Conservation (phyloP, 2,888 invertebrate genomes). For the Oxycera nigricornis region DNA sequence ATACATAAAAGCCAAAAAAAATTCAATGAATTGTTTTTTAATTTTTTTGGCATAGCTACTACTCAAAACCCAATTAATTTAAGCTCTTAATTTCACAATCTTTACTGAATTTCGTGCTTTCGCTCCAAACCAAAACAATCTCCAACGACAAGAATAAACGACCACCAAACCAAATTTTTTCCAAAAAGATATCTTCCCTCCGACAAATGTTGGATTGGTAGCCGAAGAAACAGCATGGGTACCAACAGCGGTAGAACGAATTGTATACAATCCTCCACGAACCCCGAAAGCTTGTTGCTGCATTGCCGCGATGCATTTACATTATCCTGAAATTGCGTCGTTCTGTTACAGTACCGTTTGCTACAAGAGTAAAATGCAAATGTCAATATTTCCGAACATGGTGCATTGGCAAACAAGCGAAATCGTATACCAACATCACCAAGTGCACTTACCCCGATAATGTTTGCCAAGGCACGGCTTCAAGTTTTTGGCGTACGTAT, state of each 20-base stretch:
- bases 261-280: not conserved
- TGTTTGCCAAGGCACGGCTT: slow-evolving; percentile 22
- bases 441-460: slow-evolving; percentile 19
- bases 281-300: not conserved
- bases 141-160: too few species aligned
- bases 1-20: too few species aligned
- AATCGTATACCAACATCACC: slow-evolving; percentile 16
- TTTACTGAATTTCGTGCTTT: too few species aligned
- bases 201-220: slow-evolving; percentile 24
- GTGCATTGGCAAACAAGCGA: slow-evolving; percentile 31
- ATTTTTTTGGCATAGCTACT: too few species aligned
- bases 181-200: not conserved
- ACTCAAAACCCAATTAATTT: too few species aligned
- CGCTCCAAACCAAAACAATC: too few species aligned
- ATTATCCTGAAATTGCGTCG: not conserved
- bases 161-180: too few species aligned
- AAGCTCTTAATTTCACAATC: too few species aligned
- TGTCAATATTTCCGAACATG: slow-evolving; percentile 35
- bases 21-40: too few species aligned
- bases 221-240: not conserved
- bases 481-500: not conserved
- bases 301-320: not conserved
- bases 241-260: not conserved
- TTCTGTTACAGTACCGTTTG: not conserved
- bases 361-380: slow-evolving; percentile 22